Evolutionary conservation across 1,140 invertebrate genomes (phyloP).

Genomic region (Drosophila tani): DNA sequence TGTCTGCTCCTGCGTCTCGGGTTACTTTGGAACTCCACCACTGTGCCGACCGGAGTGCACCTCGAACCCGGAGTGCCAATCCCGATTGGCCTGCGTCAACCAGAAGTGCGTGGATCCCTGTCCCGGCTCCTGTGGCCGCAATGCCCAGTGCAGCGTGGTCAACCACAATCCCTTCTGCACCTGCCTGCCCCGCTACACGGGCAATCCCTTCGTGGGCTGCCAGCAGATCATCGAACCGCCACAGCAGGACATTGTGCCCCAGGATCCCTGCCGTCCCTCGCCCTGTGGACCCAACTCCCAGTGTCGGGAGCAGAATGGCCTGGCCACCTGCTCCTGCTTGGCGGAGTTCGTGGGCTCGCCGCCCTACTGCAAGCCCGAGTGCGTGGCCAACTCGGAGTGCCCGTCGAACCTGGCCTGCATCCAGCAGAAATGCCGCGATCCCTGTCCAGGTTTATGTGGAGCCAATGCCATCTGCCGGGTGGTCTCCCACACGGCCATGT

Average conservation of each 20-base stretch:
- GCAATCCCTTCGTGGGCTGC: constrained; percentile 88
- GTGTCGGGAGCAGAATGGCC: constrained; percentile 81
- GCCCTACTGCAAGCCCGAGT: constrained; percentile 91
- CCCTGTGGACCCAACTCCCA: constrained; percentile 91
- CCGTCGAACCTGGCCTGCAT: constrained; percentile 88
- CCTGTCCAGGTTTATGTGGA: constrained; percentile 90
- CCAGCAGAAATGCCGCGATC: constrained; percentile 90
- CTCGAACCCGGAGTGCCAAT: constrained; percentile 88
- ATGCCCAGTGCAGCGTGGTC: constrained; percentile 90
- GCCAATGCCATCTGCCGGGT: constrained; percentile 90
- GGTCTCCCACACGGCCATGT: constrained; percentile 90
- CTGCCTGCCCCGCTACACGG: constrained; percentile 90
- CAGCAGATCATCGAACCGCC: constrained; percentile 90
- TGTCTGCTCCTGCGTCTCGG: constrained; percentile 87
- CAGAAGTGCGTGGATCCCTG: constrained; percentile 91
- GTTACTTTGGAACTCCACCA: constrained; percentile 86
- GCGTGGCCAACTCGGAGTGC: constrained; percentile 91
- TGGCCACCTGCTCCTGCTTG: constrained; percentile 88
- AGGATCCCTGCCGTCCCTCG: constrained; percentile 89
- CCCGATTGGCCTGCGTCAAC: constrained; percentile 88
- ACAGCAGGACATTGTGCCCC: constrained; percentile 88
- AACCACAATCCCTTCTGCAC: constrained; percentile 91
- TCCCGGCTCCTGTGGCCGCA: constrained; percentile 88
- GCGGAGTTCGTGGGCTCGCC: constrained; percentile 89
- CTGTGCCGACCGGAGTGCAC: constrained; percentile 87